Base-by-base conservation (phyloP, 1,140 invertebrate genomes). In the Lepidurus couesii region DNA sequence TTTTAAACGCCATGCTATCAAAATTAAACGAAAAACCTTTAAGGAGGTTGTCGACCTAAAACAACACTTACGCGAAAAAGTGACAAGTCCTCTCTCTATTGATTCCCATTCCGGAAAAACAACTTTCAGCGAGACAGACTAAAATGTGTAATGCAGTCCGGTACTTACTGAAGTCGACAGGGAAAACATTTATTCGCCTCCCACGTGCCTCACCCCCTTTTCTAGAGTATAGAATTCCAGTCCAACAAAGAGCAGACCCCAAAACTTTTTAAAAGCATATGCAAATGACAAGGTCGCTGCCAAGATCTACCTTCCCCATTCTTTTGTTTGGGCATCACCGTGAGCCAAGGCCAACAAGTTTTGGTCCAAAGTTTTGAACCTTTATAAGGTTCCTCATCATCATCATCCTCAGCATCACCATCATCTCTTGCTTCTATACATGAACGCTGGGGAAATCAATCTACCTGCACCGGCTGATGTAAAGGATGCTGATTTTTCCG, bases 251-350 rank as follows among this genome's bases (percentile, higher is more conserved):
- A 7, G 13, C 21, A 9, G 53, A 65, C 53, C 53, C 53, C 16
- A 21, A 1, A 34, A 4, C 1, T 34, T 34, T 34, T 16, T 65
- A n/a, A 65, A 65, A 65, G 0, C 21, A 21, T 21, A 65, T 65
- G 53, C 53, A 65, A 65, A 65, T 65, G 53, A 65, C 53, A 65
- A 65, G 53, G 53, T 65, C 53, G 53, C 21, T 13, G 53, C 53
- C 34, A 26, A 26, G 26, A 26, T 65, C 47, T 65, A 13, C 47
- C 47, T 65, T 65, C 47, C 47, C 47, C 47, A 65, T 13, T 65
- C 53, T 65, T 65, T 65, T 65, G n/a, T 65, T 65, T 65, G 53
- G 21, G 53, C 53, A 65, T 65, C 53, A 65, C 7, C 53, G 53
- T 65, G 53, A 13, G 53, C 53, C 53, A 65, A 65, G 53, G 53